These are phyloP conservation scores for Drosophila phalerata DNA, from an alignment of 2,888 invertebrate genomes.

Conservation along the genomic window DNA sequence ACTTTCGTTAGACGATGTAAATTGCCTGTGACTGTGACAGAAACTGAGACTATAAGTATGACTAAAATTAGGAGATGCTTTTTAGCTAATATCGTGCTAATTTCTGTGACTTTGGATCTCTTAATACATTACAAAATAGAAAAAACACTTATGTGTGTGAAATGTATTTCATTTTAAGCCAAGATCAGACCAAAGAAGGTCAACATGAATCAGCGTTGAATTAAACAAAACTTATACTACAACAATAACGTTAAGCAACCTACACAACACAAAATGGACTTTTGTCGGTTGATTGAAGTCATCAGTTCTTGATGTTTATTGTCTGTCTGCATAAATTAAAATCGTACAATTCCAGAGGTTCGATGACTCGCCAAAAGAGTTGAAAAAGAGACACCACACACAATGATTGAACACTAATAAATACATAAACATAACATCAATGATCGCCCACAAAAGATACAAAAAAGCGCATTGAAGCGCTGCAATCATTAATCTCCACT, in stretches of 20 bases:
- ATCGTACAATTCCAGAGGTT: conserved; percentile 25
- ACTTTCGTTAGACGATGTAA: conserved; percentile 52
- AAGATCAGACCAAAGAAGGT: conserved; percentile 58
- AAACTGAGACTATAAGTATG: conserved; percentile 10
- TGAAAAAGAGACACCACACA: conserved; percentile 15
- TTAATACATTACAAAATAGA: conserved; percentile 15
- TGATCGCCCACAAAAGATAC: conserved; percentile 38
- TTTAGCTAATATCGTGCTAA: conserved; percentile 51
- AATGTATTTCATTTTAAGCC: conserved; percentile 33
- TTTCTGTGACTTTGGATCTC: conserved; percentile 41
- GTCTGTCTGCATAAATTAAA: conserved; percentile 60
- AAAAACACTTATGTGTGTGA: conserved; percentile 1
- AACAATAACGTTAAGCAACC: conserved; percentile 23
- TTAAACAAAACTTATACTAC: conserved; percentile 6
- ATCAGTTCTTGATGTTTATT: conserved; percentile 64
- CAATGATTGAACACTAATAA: conserved; percentile 40
- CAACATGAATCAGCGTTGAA: conserved; percentile 54
- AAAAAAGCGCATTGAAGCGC: conserved; percentile 35
- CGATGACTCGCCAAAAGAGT: conserved; percentile 50
- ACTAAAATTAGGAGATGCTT: conserved; percentile 27
- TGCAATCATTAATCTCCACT: conserved; percentile 52
- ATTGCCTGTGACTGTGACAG: conserved; percentile 52
- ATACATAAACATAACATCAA: conserved; percentile 39
- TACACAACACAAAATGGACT: conserved; percentile 39
- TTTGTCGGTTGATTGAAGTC: conserved; percentile 58